Evolutionary conservation across 2,797 vertebrate species (phyloP).

Genomic region (Zenarchopterus dispar): DNA sequence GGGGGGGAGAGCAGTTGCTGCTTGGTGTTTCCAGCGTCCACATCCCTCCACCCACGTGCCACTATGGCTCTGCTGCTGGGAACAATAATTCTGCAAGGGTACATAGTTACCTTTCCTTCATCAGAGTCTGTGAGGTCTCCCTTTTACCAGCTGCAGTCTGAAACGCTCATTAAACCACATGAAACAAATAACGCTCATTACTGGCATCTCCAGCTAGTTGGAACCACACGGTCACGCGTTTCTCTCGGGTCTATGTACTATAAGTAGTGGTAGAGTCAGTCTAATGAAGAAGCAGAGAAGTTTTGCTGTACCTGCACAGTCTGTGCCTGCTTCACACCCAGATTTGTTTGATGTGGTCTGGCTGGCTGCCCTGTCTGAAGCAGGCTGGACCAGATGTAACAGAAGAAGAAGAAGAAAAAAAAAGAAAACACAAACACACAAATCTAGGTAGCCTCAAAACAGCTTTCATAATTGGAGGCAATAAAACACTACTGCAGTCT

Average conservation of each 20-base stretch:
- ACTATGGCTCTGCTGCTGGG: slow-evolving; percentile 44
- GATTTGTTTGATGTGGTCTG: slow-evolving; percentile 79
- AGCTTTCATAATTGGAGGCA: slow-evolving; percentile 82
- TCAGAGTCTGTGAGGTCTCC: slow-evolving; percentile 74
- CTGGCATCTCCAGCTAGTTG: slow-evolving; percentile 57
- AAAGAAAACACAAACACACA: slow-evolving; percentile 51
- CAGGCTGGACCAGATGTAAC: slow-evolving; percentile 74
- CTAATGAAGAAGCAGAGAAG: slow-evolving; percentile 25
- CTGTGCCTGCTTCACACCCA: slow-evolving; percentile 56
- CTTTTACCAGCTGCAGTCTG: slow-evolving; percentile 70
- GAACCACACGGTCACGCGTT: slow-evolving; percentile 30
- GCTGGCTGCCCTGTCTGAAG: slow-evolving; percentile 61
- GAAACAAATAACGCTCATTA: slow-evolving; percentile 80
- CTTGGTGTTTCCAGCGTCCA: slow-evolving; percentile 45
- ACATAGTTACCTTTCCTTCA: slow-evolving; percentile 62
- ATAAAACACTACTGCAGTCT: slow-evolving; percentile 81
- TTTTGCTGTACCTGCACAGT: slow-evolving; percentile 51
- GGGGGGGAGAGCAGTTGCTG: slow-evolving; percentile 34
- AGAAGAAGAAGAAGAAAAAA: slow-evolving; percentile 39
- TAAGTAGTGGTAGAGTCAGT: slow-evolving; percentile 22
- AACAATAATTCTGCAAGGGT: slow-evolving; percentile 69
- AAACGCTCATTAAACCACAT: slow-evolving; percentile 82
- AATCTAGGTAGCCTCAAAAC: slow-evolving; percentile 77
- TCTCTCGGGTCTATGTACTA: slow-evolving; percentile 2
- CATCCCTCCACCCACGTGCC: slow-evolving; percentile 56